Evolutionary conservation across 2,113 vertebrate species (phyloP), one percentile per base, ranked within the genome.

Genomic region (Perca schrenkii): DNA sequence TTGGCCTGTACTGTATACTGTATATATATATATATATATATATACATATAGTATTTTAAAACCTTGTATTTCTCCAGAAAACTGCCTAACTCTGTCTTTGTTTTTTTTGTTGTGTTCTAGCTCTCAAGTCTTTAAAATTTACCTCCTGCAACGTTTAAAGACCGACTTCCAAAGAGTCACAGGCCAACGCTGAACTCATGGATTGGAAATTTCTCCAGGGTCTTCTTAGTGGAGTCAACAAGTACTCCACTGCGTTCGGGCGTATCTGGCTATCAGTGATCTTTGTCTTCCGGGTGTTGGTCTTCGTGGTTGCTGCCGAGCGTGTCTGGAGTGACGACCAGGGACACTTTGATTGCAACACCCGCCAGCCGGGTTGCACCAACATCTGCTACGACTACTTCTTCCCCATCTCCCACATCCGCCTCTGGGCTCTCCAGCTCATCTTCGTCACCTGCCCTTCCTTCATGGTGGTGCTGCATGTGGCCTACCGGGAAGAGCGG

Each of bases 371-470:
- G 0, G 96, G 96, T 36, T 97, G 96, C 86, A 82, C 93, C 83
- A 97, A 96, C 5, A 94, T 95, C 80, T 97, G 96, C 86, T 97
- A 96, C 0, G 94, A 97, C 12, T 82, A 95, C 79, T 97, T 94
- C 93, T 99, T 99, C 91, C 97, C 98, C 0, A 68, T 98, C 89
- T 97, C 97, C 34, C 97, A 98, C 71, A 95, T 97, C 86, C 96
- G 97, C 46, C 95, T 99, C 6, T 98, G 97, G 97, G 97, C 97
- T 13, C 94, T 98, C 65, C 97, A 99, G 91, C 97, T 99, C 82
- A 97, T 99, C 93, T 95, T 99, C 47, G 96, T 98, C 86, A 98
- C 97, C 0, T 98, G 97, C 58, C 97, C 98, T 0, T 96, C 96
- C 1, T 95, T 96, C 67, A 86, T 97, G 61, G 95, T 96, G 64